A percentile compares a stretch with the other conserved stretches of the same genome.
Conservation (phyloP, 2,888 invertebrate species). For the Macaria liturata region DNA sequence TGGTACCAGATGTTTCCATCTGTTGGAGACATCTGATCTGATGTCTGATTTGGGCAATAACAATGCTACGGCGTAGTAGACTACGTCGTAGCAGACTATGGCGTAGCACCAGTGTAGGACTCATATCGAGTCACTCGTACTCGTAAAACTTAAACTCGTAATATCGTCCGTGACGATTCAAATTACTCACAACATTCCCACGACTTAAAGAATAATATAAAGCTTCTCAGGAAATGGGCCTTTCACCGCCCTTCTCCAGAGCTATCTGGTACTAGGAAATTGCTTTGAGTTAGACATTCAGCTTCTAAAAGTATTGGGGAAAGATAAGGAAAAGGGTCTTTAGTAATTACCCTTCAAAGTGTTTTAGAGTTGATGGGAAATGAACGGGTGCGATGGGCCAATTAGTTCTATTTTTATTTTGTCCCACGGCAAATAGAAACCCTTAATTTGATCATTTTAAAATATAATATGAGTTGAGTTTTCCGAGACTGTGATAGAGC, state of each 20-base stretch:
- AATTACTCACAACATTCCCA: constrained; percentile 38
- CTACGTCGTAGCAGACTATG: background rate
- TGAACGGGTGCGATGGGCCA: constrained; percentile 53
- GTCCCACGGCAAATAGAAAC: constrained; percentile 32
- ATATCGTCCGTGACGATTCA: constrained; percentile 50
- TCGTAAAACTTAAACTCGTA: constrained; percentile 53
- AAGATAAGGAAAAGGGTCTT: constrained; percentile 49
- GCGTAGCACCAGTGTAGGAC: constrained; percentile 8
- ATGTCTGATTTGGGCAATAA: constrained; percentile 17
- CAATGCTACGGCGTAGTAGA: constrained; percentile 10
- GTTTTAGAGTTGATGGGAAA: constrained; percentile 58
- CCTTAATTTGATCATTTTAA: constrained; percentile 32
- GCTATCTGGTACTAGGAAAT: constrained; percentile 74
- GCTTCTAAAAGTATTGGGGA: constrained; percentile 59
- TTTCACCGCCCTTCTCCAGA: constrained; percentile 66
- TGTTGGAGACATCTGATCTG: too few species aligned
- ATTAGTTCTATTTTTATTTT: constrained; percentile 49
- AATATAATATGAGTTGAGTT: constrained; percentile 28
- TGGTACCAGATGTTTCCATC: constrained; percentile 25
- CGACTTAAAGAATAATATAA: constrained; percentile 60
- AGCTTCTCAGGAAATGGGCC: constrained; percentile 69
- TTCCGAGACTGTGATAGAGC: constrained; percentile 18
- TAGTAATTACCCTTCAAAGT: constrained; percentile 41
- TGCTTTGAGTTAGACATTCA: constrained; percentile 65
- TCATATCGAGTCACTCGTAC: constrained; percentile 30